phyloP scores from a whole-genome alignment of 2,888 invertebrate genomes.

The Nipponacmea schrenckii region DNA sequence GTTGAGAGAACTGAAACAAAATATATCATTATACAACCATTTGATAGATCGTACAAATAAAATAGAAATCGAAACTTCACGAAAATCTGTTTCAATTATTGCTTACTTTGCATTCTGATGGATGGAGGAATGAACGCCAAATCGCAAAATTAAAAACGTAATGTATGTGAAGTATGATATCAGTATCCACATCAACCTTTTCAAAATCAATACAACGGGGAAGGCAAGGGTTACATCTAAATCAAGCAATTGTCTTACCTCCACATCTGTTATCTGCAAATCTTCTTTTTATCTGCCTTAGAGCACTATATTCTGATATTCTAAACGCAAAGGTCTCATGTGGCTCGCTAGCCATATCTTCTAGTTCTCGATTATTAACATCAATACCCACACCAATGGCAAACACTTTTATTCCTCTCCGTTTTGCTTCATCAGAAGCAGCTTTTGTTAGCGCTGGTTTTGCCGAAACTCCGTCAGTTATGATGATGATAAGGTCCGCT shows the following conservation, averaged over 20 bases:
- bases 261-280: background rate
- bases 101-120: too few relatives aligned
- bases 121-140: too few relatives aligned
- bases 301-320: background rate
- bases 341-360: slow-evolving; percentile 1
- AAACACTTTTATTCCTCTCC: background rate
- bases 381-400: background rate
- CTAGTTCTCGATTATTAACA: background rate
- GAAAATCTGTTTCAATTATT: too few relatives aligned
- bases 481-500: slow-evolving; percentile 50
- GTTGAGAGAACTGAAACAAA: too few relatives aligned
- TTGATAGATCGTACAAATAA: too few relatives aligned
- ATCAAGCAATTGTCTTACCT: background rate
- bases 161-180: too few relatives aligned
- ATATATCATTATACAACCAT: too few relatives aligned
- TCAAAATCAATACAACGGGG: too few relatives aligned
- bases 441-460: slow-evolving; percentile 36
- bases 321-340: background rate
- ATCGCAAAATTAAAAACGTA: too few relatives aligned
- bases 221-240: too few relatives aligned
- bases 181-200: too few relatives aligned
- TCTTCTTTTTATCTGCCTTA: background rate
- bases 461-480: slow-evolving; percentile 61
- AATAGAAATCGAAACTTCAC: too few relatives aligned
- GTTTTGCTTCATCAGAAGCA: slow-evolving; percentile 39